A percentile compares a stretch with the other conserved stretches of the same genome.
Evolutionary conservation across 2,113 vertebrate species (phyloP).

Genomic region (Taurulus bubalis): DNA sequence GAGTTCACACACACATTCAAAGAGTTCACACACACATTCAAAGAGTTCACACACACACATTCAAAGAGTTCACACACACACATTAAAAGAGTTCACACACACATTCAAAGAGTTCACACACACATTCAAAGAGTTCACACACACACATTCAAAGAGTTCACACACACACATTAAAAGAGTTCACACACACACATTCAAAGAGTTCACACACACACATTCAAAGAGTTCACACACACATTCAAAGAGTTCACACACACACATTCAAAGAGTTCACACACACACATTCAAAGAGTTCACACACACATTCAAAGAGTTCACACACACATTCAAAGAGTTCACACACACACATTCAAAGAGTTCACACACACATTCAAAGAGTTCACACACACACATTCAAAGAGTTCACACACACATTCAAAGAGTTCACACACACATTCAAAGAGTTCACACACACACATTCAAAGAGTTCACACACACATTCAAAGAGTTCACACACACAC

Average conservation of each 20-base stretch:
- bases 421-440: neutral
- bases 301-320: neutral
- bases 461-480: neutral
- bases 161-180: neutral
- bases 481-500: neutral
- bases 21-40: neutral
- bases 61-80: neutral
- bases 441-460: neutral
- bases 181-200: neutral
- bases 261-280: too few species aligned
- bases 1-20: neutral
- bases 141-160: too few species aligned
- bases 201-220: neutral
- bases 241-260: too few species aligned
- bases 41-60: neutral
- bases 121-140: too few species aligned
- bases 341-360: neutral
- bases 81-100: too few species aligned
- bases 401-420: neutral
- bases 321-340: neutral
- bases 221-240: neutral
- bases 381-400: too few species aligned
- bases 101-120: neutral
- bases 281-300: too few species aligned
- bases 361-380: too few species aligned